phyloP scores from a whole-genome alignment of 2,888 invertebrate genomes.

The Melikaiella ostensackeni region DNA sequence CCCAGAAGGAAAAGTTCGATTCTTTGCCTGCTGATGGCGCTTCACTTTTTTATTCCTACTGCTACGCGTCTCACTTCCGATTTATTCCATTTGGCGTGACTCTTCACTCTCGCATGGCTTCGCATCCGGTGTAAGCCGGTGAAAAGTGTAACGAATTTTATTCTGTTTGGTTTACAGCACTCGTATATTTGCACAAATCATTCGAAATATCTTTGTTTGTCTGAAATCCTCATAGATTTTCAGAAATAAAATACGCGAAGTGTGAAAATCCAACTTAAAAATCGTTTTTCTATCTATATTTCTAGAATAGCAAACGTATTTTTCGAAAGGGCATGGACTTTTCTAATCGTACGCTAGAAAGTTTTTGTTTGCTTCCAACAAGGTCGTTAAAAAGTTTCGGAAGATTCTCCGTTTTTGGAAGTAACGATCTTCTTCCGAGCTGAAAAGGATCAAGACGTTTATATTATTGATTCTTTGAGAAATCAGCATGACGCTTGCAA shows the following conservation, averaged over 20 bases:
- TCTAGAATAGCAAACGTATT: background rate
- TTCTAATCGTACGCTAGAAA: background rate
- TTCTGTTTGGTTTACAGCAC: too few relatives aligned
- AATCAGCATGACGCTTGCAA: background rate
- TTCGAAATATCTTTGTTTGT: background rate
- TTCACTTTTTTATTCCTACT: too few relatives aligned
- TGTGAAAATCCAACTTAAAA: background rate
- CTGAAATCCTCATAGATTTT: background rate
- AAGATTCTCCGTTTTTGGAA: background rate
- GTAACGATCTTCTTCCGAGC: background rate
- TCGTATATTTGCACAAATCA: background rate
- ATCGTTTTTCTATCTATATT: background rate
- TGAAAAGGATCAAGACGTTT: background rate
- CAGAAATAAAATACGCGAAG: background rate
- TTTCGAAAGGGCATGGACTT: background rate
- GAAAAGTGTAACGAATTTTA: too few relatives aligned
- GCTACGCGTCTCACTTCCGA: too few relatives aligned
- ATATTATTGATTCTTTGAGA: background rate
- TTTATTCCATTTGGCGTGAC: too few relatives aligned
- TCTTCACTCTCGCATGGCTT: too few relatives aligned
- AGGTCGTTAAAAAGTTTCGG: background rate
- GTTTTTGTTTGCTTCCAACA: background rate
- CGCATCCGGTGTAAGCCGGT: too few relatives aligned
- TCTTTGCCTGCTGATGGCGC: background rate
- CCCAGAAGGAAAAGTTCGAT: rapidly evolving